Base-by-base conservation (phyloP, 2,113 vertebrate species). In the Pollimyrus isidori region DNA sequence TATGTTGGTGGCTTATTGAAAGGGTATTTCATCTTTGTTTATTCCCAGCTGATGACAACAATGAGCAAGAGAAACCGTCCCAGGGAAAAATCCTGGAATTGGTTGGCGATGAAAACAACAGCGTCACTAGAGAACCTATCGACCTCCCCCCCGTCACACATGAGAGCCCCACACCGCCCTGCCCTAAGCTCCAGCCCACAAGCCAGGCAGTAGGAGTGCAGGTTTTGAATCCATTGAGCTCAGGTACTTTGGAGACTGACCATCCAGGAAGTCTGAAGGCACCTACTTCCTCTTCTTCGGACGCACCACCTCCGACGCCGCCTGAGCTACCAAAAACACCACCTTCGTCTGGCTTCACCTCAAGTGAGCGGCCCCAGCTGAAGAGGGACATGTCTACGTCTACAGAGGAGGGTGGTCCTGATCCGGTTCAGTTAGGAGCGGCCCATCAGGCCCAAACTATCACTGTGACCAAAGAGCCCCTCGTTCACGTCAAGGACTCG, bases 401-500 rank as follows among this genome's bases (percentile, higher is more conserved):
- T 23, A 62, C 21, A n/a, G 80, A 62, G 42, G 53, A 84, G 50
- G 76, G 23, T 17, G 35, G 13, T 19, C 35, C 80, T 85, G 90
- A 88, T 11, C 87, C 92, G 5, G 42, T 91, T 42, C 87, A 62
- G 58, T 53, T 50, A 85, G 69, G 21, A 23, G 11, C 7, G 56
- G 9, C 69, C 17, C 42, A 4, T 56, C 39, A 89, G 52, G 58
- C 11, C 86, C 88, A 86, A 45, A 52, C 26, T 52, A 56, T 89
- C 1, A 69, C 90, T 15, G 65, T 92, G 86, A 19, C 92, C 65
- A 96, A 94, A 93, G 92, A 89, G 50, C 87, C 94, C 15, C 92
- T 93, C 65, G 39, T 94, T 91, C 95, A 96, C 83, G 93, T 94
- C 89, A 93, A 95, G 39, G 95, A 96, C 39, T 92, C 92, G 42